These are phyloP conservation scores for Pterostichus madidus DNA, from an alignment of 2,888 invertebrate genomes.

Conservation along the genomic window DNA sequence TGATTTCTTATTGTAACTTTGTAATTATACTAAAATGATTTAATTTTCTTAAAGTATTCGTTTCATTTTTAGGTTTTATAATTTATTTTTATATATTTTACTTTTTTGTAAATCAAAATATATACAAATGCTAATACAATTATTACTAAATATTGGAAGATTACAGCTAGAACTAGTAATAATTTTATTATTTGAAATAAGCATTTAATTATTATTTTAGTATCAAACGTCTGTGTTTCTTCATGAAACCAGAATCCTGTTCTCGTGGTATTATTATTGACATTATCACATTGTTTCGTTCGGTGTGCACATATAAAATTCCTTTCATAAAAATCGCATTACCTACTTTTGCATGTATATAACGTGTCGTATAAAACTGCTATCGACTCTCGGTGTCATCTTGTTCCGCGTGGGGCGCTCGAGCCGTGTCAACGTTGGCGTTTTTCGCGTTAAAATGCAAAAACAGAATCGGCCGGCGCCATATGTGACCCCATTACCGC, in stretches of 20 bases:
- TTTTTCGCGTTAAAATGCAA: constrained; percentile 47
- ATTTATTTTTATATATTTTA: no score
- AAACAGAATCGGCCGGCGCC: constrained; percentile 54
- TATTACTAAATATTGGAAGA: no score
- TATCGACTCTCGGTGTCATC: constrained; percentile 26
- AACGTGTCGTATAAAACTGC: constrained; percentile 47
- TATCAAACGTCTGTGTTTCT: no score
- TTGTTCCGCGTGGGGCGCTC: constrained; percentile 1
- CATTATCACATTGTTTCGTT: constrained; percentile 60
- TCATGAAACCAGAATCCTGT: constrained; percentile 8
- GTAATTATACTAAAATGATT: no score
- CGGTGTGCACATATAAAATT: constrained; percentile 32
- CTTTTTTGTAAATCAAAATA: no score
- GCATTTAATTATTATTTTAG: no score
- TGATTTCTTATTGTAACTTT: no score
- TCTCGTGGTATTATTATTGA: constrained; percentile 39
- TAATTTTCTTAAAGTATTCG: no score
- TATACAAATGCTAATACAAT: no score
- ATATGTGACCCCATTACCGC: constrained; percentile 71
- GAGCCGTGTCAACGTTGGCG: constrained; percentile 1
- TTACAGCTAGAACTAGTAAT: no score
- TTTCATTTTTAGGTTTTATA: no score
- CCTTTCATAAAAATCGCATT: constrained; percentile 56
- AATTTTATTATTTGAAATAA: no score
- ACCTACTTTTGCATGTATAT: constrained; percentile 46